Evolutionary conservation across 2,113 vertebrate genomes (phyloP).

Genomic region (Xyrauchen texanus): DNA sequence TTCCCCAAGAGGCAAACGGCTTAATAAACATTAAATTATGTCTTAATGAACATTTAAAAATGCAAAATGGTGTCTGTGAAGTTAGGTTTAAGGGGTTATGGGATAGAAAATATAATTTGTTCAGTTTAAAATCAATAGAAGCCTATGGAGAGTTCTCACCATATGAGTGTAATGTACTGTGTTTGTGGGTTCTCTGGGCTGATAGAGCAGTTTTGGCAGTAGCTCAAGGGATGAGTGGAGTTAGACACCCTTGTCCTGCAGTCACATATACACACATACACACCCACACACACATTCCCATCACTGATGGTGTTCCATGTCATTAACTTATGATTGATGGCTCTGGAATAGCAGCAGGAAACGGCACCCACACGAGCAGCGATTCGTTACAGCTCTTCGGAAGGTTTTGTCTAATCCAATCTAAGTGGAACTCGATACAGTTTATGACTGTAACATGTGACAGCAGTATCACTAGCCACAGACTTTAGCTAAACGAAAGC

Average conservation of each 20-base stretch:
- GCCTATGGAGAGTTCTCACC: no score
- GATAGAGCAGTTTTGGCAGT: neutral
- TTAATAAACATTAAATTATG: no score
- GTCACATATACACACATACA: conserved; percentile 17
- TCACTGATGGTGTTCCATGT: conserved; percentile 8
- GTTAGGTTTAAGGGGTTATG: no score
- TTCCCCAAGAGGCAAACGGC: no score
- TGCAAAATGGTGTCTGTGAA: no score
- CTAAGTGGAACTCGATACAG: neutral
- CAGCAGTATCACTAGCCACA: no score
- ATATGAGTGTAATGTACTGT: no score
- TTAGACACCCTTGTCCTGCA: conserved; percentile 19
- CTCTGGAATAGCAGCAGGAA: neutral
- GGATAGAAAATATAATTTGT: no score
- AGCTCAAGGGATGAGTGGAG: conserved; percentile 33
- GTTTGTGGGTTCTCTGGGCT: neutral
- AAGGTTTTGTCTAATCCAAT: conserved; percentile 2
- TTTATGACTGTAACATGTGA: neutral
- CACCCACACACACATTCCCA: conserved; percentile 1
- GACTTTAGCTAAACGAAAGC: no score
- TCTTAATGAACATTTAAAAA: no score
- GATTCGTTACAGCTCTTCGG: neutral
- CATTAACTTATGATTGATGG: conserved; percentile 36
- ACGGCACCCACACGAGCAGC: neutral
- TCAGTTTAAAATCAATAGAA: no score